Evolutionary conservation across 92 coral and sea anemone species (phyloP).

Genomic region (Nematostella vectensis): DNA sequence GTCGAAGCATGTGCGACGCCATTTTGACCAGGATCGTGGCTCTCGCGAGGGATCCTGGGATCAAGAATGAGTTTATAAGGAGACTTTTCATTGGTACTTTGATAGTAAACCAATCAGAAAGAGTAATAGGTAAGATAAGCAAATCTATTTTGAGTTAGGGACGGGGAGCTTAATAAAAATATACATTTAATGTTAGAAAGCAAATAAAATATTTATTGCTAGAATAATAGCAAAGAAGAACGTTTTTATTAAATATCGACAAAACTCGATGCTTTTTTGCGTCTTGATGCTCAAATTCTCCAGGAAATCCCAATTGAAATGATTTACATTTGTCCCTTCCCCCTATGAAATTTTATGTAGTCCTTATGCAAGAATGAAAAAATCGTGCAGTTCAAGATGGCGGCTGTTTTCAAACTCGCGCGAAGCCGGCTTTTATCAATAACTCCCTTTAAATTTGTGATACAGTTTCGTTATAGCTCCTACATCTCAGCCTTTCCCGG

Average conservation of each 20-base stretch:
- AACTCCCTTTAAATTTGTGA: neutral
- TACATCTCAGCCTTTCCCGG: constrained; percentile 78
- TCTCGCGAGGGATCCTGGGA: constrained; percentile 42
- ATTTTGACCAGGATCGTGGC: constrained; percentile 42
- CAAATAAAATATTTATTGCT: too few species aligned
- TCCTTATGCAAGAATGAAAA: neutral
- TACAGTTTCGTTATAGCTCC: constrained; percentile 12
- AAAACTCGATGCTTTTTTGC: too few species aligned
- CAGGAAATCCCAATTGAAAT: too few species aligned
- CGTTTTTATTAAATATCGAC: too few species aligned
- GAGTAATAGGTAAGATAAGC: too few species aligned
- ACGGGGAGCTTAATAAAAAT: too few species aligned
- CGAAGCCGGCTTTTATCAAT: neutral
- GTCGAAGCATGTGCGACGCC: constrained; percentile 96
- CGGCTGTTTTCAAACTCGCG: constrained; percentile 8
- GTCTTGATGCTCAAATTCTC: too few species aligned
- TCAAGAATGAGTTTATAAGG: neutral
- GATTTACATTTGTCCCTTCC: too few species aligned
- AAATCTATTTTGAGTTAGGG: too few species aligned
- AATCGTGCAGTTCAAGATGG: constrained; percentile 18
- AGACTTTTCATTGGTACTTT: neutral
- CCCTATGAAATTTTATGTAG: too few species aligned
- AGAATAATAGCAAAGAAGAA: too few species aligned
- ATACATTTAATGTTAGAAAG: too few species aligned
- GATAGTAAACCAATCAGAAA: constrained; percentile 23